These are phyloP conservation scores for Emydura subglobosa DNA, from an alignment of 2,113 vertebrate species.

Conservation along the genomic window DNA sequence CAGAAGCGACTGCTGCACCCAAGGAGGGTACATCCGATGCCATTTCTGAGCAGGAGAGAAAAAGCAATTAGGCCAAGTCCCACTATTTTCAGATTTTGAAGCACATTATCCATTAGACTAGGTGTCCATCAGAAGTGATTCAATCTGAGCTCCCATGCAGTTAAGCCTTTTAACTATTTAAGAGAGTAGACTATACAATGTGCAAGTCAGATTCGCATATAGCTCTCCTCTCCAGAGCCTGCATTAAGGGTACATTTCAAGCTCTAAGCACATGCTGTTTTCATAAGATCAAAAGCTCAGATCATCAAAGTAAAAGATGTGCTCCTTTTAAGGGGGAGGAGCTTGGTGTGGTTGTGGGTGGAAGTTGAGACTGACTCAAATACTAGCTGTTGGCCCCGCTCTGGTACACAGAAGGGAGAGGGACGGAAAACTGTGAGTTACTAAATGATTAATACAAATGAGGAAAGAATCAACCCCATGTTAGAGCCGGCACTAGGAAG, in stretches of 20 bases:
- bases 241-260: fast-evolving
- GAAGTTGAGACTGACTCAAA: background rate
- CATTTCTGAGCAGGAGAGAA: conserved; percentile 82
- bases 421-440: fast-evolving
- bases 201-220: fast-evolving
- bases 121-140: fast-evolving
- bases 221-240: background rate
- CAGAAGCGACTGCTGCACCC: conserved; percentile 81
- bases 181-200: fast-evolving
- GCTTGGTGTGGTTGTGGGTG: fast-evolving
- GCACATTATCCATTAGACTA: fast-evolving
- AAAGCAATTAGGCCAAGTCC: fast-evolving
- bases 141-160: background rate
- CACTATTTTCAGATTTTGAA: fast-evolving
- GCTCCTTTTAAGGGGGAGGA: background rate
- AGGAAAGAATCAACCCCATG: background rate
- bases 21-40: conserved; percentile 85
- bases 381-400: background rate
- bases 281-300: background rate
- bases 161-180: background rate
- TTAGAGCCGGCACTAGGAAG: background rate
- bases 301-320: background rate
- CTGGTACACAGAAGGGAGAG: background rate
- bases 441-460: background rate
- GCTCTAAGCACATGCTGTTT: background rate